Base-by-base conservation (phyloP, 2,113 vertebrate species). In the Nicator chloris region DNA sequence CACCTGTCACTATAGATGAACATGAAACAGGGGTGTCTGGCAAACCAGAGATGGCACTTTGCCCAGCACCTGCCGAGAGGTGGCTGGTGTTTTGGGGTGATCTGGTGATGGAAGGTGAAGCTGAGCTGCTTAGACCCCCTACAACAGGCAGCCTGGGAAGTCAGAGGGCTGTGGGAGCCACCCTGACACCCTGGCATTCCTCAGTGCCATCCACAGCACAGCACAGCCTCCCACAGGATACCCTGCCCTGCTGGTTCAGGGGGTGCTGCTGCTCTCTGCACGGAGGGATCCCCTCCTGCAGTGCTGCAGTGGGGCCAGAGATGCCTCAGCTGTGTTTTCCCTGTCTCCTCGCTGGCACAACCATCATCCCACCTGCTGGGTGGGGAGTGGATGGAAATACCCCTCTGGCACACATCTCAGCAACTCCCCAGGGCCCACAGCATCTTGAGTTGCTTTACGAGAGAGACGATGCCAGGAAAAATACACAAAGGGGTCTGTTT, bases 1-100 rank as follows among this genome's bases (percentile, higher is more conserved):
- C 7, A 1, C 2, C 1, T 59, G 27, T 68, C 53, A 0, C 1
- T 54, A 6, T 1, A 13, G 0, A 16, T 31, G 50, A 35, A 49
- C 15, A 11, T 11, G 28, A 80, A 80, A 40, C 3, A n/a, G 37
- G 10, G 15, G 7, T 49, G 59, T 31, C 15, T 5, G 49, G 28
- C 39, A 95, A 54, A 68, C 11, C 17, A 65, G 31, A 33, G 5
- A 23, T 21, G 64, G 16, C 24, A 42, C 24, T 93, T 75, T 86
- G 40, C 42, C 54, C 2, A 6, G 40, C 24, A 49, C 31, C 72
- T 60, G 37, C 1, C 0, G 64, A 80, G 39, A 49, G 22, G 11
- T 93, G 31, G 13, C 24, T 65, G 49, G 8, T 81, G 31, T 53
- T 93, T 78, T 50, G 22, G 50, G 37, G 37, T n/a, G 37, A 7